A percentile compares a stretch with the other conserved stretches of the same genome.
Conservation (phyloP, 2,113 vertebrate species). For the Caracal caracal region DNA sequence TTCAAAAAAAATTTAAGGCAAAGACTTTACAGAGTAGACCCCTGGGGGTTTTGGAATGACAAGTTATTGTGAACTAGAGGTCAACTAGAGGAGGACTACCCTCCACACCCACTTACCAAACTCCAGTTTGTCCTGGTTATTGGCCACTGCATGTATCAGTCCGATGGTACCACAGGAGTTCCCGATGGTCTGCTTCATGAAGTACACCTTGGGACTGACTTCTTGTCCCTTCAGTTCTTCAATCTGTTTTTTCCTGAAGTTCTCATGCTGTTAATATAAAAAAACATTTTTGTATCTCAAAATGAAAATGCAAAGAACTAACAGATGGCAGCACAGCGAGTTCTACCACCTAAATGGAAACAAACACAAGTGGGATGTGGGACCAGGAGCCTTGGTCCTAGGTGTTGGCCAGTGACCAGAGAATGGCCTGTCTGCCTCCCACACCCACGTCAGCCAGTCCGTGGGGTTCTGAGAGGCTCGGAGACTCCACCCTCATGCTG, state of each 20-base stretch:
- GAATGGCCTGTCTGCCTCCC: neutral
- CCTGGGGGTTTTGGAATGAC: neutral
- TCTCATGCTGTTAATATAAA: constrained; percentile 90
- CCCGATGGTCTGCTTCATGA: constrained; percentile 93
- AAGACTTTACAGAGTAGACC: neutral
- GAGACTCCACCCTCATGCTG: constrained; percentile 67
- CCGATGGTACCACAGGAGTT: constrained; percentile 97
- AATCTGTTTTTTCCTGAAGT: constrained; percentile 93
- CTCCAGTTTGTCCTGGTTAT: constrained; percentile 92
- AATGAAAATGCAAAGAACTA: constrained; percentile 11
- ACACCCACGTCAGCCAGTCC: neutral
- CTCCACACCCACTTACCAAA: constrained; percentile 89
- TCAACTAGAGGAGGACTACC: neutral
- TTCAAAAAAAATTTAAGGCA: neutral
- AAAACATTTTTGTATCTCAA: neutral
- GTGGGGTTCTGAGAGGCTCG: neutral
- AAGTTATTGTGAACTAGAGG: neutral
- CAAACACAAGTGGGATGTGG: neutral
- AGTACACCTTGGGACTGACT: constrained; percentile 90
- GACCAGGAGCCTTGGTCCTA: neutral
- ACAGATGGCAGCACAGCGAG: neutral
- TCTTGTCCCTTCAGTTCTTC: constrained; percentile 89
- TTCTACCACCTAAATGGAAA: constrained; percentile 6
- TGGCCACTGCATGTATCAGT: constrained; percentile 94
- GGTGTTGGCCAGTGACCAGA: neutral